phyloP scores from a whole-genome alignment of 2,888 invertebrate species.

The Nemotelus nigrinus region DNA sequence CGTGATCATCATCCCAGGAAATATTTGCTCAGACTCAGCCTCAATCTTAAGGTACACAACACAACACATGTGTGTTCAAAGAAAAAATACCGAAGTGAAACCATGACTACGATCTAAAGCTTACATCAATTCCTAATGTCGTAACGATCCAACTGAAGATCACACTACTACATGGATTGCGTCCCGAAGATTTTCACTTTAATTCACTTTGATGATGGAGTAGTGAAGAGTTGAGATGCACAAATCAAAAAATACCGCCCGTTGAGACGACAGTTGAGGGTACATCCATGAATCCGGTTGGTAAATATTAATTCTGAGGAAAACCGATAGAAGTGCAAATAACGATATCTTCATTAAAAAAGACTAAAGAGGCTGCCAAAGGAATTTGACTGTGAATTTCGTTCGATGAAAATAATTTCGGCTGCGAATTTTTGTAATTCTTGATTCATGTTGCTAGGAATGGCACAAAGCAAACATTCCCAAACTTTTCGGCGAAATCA shows the following conservation, averaged over 20 bases:
- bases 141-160: background rate
- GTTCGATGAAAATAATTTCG: too few species aligned
- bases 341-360: background rate
- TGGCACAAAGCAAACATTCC: background rate
- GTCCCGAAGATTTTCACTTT: background rate
- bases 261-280: conserved; percentile 8
- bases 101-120: background rate
- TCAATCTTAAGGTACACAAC: too few species aligned
- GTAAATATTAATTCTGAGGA: background rate
- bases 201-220: background rate
- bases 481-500: background rate
- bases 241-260: background rate
- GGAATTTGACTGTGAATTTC: too few species aligned
- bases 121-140: background rate
- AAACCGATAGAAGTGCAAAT: background rate
- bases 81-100: background rate
- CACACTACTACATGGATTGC: background rate
- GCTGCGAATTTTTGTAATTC: too few species aligned
- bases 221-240: background rate
- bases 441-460: too few species aligned
- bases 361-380: background rate
- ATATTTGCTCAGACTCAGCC: background rate
- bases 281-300: background rate
- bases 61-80: background rate
- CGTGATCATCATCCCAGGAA: conserved; percentile 36